Conservation (phyloP, 2,888 invertebrate genomes). For the Netelia virgata region DNA sequence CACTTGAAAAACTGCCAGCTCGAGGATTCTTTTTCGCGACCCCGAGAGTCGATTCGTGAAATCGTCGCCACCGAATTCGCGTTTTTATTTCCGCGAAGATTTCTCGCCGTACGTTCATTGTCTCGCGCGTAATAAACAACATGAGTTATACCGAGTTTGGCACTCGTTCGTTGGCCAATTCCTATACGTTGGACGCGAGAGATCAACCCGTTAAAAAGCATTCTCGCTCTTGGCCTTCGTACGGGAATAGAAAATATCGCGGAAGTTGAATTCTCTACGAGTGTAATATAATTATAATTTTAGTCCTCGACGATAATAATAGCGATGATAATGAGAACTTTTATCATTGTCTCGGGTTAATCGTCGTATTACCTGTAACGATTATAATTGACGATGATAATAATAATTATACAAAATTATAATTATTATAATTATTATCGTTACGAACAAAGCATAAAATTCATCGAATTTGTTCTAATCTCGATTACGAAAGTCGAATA, state of each 20-base stretch:
- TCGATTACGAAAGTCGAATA: too few species aligned
- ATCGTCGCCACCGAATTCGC: background rate
- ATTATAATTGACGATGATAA: background rate
- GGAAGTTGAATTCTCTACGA: conserved; percentile 22
- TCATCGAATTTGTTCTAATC: background rate
- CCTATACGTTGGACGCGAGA: background rate
- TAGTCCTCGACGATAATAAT: conserved; percentile 21
- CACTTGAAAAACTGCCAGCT: too few species aligned
- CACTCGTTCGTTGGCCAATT: background rate
- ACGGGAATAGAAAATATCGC: conserved; percentile 37
- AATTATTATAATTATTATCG: background rate
- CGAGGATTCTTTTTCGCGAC: too few species aligned
- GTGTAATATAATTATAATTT: conserved; percentile 42
- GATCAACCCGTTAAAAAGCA: background rate
- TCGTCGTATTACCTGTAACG: background rate
- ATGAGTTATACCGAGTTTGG: background rate
- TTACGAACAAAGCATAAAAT: background rate
- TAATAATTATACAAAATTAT: conserved; percentile 4
- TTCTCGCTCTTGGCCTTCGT: conserved; percentile 49
- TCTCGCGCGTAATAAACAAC: background rate
- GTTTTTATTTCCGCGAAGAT: background rate
- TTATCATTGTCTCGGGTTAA: background rate
- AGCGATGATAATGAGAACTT: background rate
- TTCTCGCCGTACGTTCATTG: background rate
- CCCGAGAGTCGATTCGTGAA: too few species aligned